Percentiles rank a stretch among this genome's conserved stretches.
Evolutionary conservation across 2,797 vertebrate species (phyloP).

Genomic region (Triplophysa bombifrons): DNA sequence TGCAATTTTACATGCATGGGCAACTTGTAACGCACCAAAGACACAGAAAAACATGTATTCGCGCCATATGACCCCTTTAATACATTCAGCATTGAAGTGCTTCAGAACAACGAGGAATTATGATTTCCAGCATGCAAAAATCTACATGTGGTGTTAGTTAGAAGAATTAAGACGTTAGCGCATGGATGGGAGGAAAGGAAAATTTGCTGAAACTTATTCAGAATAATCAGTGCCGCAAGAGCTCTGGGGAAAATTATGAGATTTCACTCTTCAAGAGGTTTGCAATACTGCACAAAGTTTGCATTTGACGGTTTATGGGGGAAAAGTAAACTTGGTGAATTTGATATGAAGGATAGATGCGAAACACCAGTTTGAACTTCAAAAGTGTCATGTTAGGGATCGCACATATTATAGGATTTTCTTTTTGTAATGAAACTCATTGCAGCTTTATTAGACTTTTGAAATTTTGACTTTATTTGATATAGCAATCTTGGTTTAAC

Average conservation of each 20-base stretch:
- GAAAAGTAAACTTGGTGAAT: conserved; percentile 37
- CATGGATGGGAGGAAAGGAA: conserved; percentile 63
- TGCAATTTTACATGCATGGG: too few relatives aligned
- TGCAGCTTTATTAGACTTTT: neutral
- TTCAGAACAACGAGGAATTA: conserved; percentile 51
- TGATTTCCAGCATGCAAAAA: conserved; percentile 75
- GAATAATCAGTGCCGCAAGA: conserved; percentile 72
- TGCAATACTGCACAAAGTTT: conserved; percentile 61
- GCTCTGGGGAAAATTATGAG: conserved; percentile 69
- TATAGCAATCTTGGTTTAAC: neutral
- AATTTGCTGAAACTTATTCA: conserved; percentile 70
- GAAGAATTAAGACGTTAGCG: conserved; percentile 71
- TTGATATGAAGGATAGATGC: conserved; percentile 48
- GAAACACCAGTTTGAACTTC: conserved; percentile 49
- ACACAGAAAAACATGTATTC: too few relatives aligned
- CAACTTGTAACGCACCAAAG: too few relatives aligned
- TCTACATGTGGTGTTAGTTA: conserved; percentile 80
- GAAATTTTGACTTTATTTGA: neutral
- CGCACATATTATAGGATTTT: neutral
- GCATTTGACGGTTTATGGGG: conserved; percentile 56
- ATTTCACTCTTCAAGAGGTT: conserved; percentile 64
- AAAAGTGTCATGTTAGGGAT: neutral
- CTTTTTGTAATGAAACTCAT: neutral
- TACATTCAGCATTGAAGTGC: too few relatives aligned
- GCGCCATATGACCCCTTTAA: too few relatives aligned